A percentile compares a stretch with the other conserved stretches of the same genome.
phyloP scores from a whole-genome alignment of 2,888 invertebrate genomes.

The Hoplodrina ambigua region DNA sequence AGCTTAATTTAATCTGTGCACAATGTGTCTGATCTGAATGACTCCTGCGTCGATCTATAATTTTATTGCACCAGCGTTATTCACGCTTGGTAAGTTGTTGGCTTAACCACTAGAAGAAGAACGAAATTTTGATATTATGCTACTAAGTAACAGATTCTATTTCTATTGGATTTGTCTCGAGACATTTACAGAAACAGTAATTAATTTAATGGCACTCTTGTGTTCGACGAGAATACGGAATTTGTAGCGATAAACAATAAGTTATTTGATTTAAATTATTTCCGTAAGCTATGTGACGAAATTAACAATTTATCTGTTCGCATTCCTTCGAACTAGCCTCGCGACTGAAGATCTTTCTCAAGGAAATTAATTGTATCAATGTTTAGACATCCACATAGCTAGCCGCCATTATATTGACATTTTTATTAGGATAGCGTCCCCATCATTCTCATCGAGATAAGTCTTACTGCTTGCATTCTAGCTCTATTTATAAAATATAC shows the following conservation, averaged over 20 bases:
- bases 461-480: constrained; percentile 5
- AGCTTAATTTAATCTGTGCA: constrained; percentile 1
- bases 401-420: constrained; percentile 42
- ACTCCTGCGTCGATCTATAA: not conserved
- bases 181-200: not conserved
- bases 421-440: constrained; percentile 39
- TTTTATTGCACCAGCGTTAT: not conserved
- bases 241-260: constrained; percentile 1
- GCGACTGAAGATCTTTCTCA: constrained; percentile 22
- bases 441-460: not conserved
- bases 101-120: too few species aligned
- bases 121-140: too few species aligned
- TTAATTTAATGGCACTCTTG: not conserved
- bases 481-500: not conserved
- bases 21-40: not conserved
- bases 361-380: constrained; percentile 35
- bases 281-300: constrained; percentile 5
- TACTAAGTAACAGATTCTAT: not conserved
- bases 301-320: constrained; percentile 25
- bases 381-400: constrained; percentile 20
- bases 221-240: not conserved
- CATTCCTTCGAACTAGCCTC: constrained; percentile 13
- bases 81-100: not conserved
- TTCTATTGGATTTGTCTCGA: not conserved
- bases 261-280: constrained; percentile 15